Percentiles rank a stretch among this genome's conserved stretches.
Evolutionary conservation across 2,888 invertebrate species (phyloP).

Genomic region (Melieria omissa): DNA sequence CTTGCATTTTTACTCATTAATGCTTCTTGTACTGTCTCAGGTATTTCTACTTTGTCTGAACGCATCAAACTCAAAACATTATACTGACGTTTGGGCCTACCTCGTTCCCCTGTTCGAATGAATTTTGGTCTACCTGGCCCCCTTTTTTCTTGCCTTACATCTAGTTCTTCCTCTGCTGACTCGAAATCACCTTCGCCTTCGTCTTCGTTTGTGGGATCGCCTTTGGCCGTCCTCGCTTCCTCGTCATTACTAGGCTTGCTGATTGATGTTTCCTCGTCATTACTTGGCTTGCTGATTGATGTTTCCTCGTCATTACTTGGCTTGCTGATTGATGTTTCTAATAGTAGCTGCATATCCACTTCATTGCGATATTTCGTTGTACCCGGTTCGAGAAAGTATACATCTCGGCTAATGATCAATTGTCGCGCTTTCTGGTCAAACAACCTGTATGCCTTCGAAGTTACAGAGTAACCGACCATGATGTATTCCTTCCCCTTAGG

Average conservation of each 20-base stretch:
- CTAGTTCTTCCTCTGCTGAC: not conserved
- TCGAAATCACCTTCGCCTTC: not conserved
- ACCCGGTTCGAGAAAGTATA: not conserved
- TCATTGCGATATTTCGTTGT: not conserved
- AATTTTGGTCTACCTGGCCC: not conserved
- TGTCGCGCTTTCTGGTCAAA: not conserved
- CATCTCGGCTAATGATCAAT: constrained; percentile 11
- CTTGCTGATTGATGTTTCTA: too few species aligned
- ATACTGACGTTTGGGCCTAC: constrained; percentile 1
- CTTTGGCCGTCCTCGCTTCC: not conserved
- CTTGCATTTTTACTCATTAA: not conserved
- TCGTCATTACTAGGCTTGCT: too few species aligned
- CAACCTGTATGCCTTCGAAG: constrained; percentile 6
- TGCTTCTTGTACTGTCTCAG: constrained; percentile 5
- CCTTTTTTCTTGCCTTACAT: not conserved
- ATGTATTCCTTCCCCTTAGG: not conserved
- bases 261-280: too few species aligned
- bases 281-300: too few species aligned
- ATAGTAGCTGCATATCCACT: too few species aligned
- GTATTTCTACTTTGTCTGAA: constrained; percentile 2
- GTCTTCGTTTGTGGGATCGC: not conserved
- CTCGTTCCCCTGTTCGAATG: not conserved
- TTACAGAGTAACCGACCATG: not conserved
- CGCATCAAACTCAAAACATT: constrained; percentile 1
- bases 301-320: too few species aligned